These are phyloP conservation scores for Ischnura elegans DNA, from an alignment of 2,888 invertebrate genomes.

Conservation along the genomic window DNA sequence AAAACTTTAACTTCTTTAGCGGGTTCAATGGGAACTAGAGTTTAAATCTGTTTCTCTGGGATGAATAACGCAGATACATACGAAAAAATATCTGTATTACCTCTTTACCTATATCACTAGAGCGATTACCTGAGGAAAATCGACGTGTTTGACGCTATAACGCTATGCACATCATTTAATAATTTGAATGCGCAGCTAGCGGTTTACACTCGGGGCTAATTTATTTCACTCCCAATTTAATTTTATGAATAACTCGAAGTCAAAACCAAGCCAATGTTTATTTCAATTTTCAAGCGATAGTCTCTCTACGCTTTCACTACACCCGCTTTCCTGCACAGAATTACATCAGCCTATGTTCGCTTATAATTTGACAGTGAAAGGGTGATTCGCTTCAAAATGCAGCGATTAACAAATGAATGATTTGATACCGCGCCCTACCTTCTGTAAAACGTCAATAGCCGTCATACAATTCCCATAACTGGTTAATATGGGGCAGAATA, in stretches of 20 bases:
- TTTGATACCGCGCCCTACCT: neutral
- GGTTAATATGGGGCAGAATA: neutral
- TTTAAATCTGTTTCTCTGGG: too few species aligned
- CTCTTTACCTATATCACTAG: neutral
- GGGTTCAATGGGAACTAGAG: too few species aligned
- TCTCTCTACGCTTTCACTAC: neutral
- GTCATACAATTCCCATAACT: neutral
- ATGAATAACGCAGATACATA: too few species aligned
- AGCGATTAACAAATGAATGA: neutral
- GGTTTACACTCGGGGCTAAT: neutral
- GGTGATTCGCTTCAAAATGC: neutral
- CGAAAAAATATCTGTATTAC: neutral
- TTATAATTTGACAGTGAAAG: neutral
- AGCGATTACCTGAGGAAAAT: neutral
- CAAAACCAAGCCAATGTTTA: neutral
- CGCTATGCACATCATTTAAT: neutral
- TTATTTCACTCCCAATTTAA: neutral
- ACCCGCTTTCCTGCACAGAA: neutral
- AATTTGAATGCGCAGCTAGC: neutral
- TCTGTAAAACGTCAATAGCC: neutral
- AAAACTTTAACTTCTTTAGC: too few species aligned
- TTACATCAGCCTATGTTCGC: neutral
- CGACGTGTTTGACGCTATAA: neutral
- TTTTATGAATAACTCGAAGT: neutral
- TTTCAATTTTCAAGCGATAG: neutral